Base-by-base conservation (phyloP, 2,113 vertebrate genomes). In the Trinectes maculatus region DNA sequence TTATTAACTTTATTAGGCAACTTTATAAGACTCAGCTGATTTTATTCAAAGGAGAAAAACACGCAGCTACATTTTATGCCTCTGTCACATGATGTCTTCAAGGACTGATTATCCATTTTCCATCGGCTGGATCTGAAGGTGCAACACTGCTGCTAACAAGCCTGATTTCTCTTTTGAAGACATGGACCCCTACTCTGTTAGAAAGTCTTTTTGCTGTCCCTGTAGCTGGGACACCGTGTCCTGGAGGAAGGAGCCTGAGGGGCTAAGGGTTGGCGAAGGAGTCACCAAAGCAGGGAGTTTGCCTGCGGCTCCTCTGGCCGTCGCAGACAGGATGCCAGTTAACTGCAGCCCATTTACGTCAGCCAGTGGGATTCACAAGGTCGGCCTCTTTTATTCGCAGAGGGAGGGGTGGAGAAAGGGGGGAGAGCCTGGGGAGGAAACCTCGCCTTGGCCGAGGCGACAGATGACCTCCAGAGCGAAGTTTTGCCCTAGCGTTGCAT, bases 401-500 rank as follows among this genome's bases (percentile, higher is more conserved):
- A 52, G 54, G 60, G 66, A 57, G 49, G 49, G 16, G n/a, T 8
- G 19, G 18, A 34, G 1, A 4, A 44, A 1, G 9, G 64, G 42
- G 61, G 39, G 57, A 70, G 25, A 39, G 56, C 74, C 64, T 10
- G 29, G 68, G 63, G 84, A 86, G 85, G 80, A 88, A 89, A 85
- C 85, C 82, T 85, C 33, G 65, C 79, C 75, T 88, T 26, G 40
- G 21, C 82, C 52, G 60, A 82, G 73, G 83, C 57, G 52, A 85
- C 76, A 58, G 63, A 71, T 33, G 58, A 67, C 71, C 84, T 84
- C 78, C 79, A 69, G 58, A 80, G 59, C 70, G 72, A 40, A 24
- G 65, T 70, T 89, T 90, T 91, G 82, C 85, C 52, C 10, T 24
- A 1, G 57, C 64, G 61, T 91, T 91, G 85, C 85, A 82, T 92